Evolutionary conservation across 2,888 invertebrate species (phyloP), one percentile per base, ranked within the genome.

Genomic region (Oxystoma pomonae): DNA sequence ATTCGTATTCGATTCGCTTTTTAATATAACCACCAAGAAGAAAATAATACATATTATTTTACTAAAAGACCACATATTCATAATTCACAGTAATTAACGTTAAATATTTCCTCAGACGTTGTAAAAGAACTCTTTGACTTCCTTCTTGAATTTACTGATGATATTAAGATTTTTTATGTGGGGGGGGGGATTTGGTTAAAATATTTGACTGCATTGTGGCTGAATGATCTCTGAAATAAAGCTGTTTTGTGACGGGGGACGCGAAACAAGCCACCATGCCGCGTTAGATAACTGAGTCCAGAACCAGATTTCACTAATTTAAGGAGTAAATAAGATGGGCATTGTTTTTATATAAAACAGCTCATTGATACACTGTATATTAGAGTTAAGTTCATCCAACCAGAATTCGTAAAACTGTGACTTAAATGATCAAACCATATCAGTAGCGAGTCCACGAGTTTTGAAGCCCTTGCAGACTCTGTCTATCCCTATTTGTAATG

Each of bases 361-460:
- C 35, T 35, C 35, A 35, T 35, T 12, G 35, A 3, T 12, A 35
- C 35, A 3, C 12, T 3, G 12, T 35, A 35, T 12, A 3, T 35
- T 35, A 7, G 35, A 35, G 35, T 12, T 12, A 35, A 12, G 3
- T 35, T 35, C 35, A 35, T 7, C 35, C 35, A 35, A 35, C 35
- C 35, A 35, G 35, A 35, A 12, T 12, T 35, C 12, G 35, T 12
- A 35, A 35, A 35, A 12, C 35, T 7, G 5, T 35, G 5, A 35
- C 5, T 35, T 12, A 35, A 3, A 35, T 35, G 12, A 35, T 35
- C 35, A 12, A 7, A 35, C 35, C 35, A 35, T 7, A 57, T 12
- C 57, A 57, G 19, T 65, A 59, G 16, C 20, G 52, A 16, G 52
- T 16, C 12, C 59, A 59, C 2, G 19, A 16, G 51, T 60, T 60